Evolutionary conservation across 1,140 invertebrate species (phyloP), one percentile per base, ranked within the genome.

Genomic region (Caenorhabditis brenneri): DNA sequence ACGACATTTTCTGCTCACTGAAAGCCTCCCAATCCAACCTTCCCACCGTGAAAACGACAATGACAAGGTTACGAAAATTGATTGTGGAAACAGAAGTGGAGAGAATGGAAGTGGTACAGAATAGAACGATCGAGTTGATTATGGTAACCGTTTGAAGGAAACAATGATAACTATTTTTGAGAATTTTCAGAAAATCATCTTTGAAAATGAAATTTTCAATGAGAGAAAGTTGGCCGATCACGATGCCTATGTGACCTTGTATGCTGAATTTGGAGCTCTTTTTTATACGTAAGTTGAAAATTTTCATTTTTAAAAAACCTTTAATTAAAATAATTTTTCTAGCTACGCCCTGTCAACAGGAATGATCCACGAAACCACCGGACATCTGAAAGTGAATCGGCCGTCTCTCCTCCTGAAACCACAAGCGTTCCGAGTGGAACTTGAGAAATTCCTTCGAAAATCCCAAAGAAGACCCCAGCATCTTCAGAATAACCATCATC

Each of bases 181-280:
- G 16, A 36, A 16, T 33, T 36, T 42, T 6, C 36, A 74, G 65
- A 74, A 74, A 74, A 74, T 74, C 22, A 74, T 74, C 10, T 42
- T 74, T 24, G 65, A 74, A 74, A 74, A 74, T 42, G 65, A 74
- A 29, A 74, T 74, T 42, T 74, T 74, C 65, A 74, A 74, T 24
- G 65, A 74, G 16, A 19, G 65, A 74, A 74, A 74, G 36, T 10
- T 42, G 22, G 65, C 65, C 5, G 65, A 74, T 42, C 65, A 36
- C 22, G 65, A 74, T 46, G 65, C 36, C 2, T 74, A 74, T 27
- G 65, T 74, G 19, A 15, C 33, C 4, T 42, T 74, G 65, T 74
- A 74, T 15, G 36, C 33, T 0, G 65, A 74, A 74, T 74, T 74
- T 15, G 65, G 65, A 2, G 65, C 65, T 9, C 65, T 74, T 9